Evolutionary conservation across 2,113 vertebrate species (phyloP).

Genomic region (Dicerorhinus sumatrensis): DNA sequence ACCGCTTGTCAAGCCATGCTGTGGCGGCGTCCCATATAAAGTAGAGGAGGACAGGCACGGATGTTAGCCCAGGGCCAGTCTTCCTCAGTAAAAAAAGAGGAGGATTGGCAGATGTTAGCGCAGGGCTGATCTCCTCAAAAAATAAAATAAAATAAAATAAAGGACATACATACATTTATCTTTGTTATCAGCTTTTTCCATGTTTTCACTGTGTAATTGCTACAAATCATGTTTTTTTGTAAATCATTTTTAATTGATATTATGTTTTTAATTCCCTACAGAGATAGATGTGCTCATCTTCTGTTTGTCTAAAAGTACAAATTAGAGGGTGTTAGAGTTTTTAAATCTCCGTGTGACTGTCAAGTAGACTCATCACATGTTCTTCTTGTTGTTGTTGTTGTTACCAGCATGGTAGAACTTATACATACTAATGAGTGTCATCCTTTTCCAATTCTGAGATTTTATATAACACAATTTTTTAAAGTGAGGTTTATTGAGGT

Average conservation of each 20-base stretch:
- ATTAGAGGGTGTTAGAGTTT: background rate
- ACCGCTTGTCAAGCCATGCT: too few species aligned
- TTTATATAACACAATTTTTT: background rate
- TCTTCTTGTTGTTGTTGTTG: background rate
- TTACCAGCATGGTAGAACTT: background rate
- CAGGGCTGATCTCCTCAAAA: too few species aligned
- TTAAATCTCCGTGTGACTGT: constrained; percentile 29
- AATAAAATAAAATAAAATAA: too few species aligned
- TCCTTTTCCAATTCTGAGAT: constrained; percentile 2
- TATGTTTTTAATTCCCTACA: constrained; percentile 9
- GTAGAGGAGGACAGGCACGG: too few species aligned
- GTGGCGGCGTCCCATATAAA: too few species aligned
- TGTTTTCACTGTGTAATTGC: constrained; percentile 3
- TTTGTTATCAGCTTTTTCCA: constrained; percentile 35
- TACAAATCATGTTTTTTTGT: constrained; percentile 50
- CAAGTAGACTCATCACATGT: background rate
- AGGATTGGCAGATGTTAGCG: too few species aligned
- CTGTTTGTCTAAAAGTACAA: constrained; percentile 10
- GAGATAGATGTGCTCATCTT: background rate
- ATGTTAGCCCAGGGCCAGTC: too few species aligned
- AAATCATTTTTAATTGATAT: constrained; percentile 12
- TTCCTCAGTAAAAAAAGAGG: too few species aligned
- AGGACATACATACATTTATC: background rate
- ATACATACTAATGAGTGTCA: background rate
- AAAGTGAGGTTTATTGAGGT: background rate